These are phyloP conservation scores for Pygocentrus nattereri DNA, from an alignment of 2,797 vertebrate species.

Conservation along the genomic window DNA sequence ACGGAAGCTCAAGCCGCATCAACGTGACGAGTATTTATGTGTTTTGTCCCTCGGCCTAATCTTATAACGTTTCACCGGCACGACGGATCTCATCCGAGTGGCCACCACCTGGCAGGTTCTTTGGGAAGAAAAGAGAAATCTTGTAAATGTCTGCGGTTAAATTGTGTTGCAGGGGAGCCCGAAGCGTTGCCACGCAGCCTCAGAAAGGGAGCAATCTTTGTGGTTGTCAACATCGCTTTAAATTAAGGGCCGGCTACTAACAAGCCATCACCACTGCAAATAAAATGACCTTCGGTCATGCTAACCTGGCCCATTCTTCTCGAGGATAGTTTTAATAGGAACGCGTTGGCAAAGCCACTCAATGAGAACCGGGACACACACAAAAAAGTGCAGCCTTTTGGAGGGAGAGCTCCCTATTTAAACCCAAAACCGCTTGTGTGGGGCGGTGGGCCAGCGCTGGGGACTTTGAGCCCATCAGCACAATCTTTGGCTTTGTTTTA, in stretches of 20 bases:
- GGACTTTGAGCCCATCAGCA: constrained; percentile 67
- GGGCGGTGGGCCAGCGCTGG: constrained; percentile 44
- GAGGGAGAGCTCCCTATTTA: constrained; percentile 56
- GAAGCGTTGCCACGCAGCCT: constrained; percentile 66
- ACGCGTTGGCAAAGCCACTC: constrained; percentile 56
- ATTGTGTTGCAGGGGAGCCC: constrained; percentile 68
- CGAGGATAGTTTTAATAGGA: constrained; percentile 61
- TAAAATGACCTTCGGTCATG: constrained; percentile 74
- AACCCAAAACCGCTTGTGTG: constrained; percentile 59
- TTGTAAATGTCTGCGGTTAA: constrained; percentile 88
- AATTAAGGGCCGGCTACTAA: constrained; percentile 74
- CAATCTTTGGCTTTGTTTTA: constrained; percentile 81
- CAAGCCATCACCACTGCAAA: constrained; percentile 74
- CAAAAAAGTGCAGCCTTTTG: constrained; percentile 33
- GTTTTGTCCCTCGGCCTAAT: constrained; percentile 81
- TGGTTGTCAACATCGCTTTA: constrained; percentile 94
- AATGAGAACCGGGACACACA: constrained; percentile 59
- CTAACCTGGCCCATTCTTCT: constrained; percentile 72
- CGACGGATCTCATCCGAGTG: constrained; percentile 68
- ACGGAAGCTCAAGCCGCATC: constrained; percentile 78
- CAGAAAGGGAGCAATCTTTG: constrained; percentile 79
- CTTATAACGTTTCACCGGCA: constrained; percentile 80
- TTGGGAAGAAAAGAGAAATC: constrained; percentile 74
- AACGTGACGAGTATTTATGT: constrained; percentile 67
- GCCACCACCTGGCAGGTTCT: constrained; percentile 88